A percentile compares a stretch with the other conserved stretches of the same genome.
Conservation (phyloP, 2,113 vertebrate genomes). For the Ellobius talpinus region DNA sequence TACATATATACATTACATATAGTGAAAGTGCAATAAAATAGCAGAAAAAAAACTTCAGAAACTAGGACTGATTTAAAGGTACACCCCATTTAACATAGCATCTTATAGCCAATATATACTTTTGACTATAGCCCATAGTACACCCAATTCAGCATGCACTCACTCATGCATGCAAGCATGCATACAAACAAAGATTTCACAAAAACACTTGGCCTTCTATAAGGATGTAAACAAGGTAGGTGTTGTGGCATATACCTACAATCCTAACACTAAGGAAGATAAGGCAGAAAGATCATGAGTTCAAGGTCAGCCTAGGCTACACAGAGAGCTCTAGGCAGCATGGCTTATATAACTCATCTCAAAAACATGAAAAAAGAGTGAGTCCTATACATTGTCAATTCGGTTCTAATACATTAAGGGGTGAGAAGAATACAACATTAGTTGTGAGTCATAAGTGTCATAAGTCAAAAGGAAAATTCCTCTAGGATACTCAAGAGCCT, state of each 20-base stretch:
- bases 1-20: background rate
- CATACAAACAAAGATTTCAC: background rate
- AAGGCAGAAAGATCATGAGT: background rate
- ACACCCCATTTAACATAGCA: conserved; percentile 44
- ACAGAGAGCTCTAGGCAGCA: background rate
- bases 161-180: background rate
- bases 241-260: background rate
- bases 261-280: background rate
- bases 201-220: conserved; percentile 23
- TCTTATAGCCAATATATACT: conserved; percentile 2
- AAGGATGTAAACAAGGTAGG: background rate
- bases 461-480: background rate
- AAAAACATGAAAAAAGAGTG: background rate
- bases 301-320: background rate
- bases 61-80: background rate
- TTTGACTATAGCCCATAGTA: background rate
- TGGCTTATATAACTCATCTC: background rate
- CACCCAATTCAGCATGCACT: background rate
- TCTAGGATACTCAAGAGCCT: background rate
- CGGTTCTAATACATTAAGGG: background rate
- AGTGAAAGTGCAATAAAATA: conserved; percentile 29
- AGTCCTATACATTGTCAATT: background rate
- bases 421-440: background rate
- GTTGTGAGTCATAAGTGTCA: background rate
- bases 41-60: background rate